phyloP scores from a whole-genome alignment of 2,888 invertebrate species.

The Charanyca ferruginea region DNA sequence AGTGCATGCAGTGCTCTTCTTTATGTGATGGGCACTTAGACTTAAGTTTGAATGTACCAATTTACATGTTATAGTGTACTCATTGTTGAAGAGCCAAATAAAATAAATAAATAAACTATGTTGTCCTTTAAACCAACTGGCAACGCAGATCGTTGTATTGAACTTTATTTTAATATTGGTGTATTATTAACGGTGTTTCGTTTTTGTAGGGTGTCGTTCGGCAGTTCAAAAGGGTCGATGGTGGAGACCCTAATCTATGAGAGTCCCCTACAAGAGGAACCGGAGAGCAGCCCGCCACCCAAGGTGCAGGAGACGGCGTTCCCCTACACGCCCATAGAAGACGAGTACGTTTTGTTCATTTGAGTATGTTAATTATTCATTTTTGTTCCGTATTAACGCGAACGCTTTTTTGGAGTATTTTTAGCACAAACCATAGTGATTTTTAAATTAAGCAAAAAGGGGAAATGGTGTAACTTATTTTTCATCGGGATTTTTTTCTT shows the following conservation, averaged over 20 bases:
- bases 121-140: no score
- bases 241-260: conserved; percentile 98
- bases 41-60: no score
- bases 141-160: neutral
- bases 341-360: conserved; percentile 90
- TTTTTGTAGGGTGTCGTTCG: conserved; percentile 96
- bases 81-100: no score
- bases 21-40: no score
- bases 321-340: conserved; percentile 89
- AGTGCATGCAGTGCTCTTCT: no score
- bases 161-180: neutral
- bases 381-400: conserved; percentile 75
- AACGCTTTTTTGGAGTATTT: conserved; percentile 53
- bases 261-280: conserved; percentile 95
- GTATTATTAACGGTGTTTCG: conserved; percentile 36
- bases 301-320: conserved; percentile 85
- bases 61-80: no score
- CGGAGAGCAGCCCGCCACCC: conserved; percentile 93
- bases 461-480: no score
- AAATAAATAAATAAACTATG: no score
- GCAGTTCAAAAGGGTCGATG: conserved; percentile 98
- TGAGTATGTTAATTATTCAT: conserved; percentile 82
- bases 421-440: neutral
- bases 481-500: neutral
- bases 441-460: no score